Percentiles rank a stretch among this genome's conserved stretches.
These are phyloP conservation scores for Otocyon megalotis DNA, from an alignment of 2,113 vertebrate species.

Conservation along the genomic window DNA sequence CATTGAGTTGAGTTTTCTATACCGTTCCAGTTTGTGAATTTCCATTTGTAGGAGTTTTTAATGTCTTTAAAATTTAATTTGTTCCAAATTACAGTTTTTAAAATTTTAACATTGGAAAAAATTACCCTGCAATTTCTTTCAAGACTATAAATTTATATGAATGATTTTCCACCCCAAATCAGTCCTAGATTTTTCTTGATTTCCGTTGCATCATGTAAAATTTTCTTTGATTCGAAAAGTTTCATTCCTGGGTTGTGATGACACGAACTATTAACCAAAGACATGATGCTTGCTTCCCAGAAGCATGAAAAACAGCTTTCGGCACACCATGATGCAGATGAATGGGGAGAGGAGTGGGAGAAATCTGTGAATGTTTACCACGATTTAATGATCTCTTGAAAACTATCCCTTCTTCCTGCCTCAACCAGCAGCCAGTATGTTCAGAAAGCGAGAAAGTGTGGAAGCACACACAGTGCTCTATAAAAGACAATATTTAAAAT, in stretches of 20 bases:
- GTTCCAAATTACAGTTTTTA: constrained; percentile 36
- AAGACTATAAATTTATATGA: constrained; percentile 26
- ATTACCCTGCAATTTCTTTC: constrained; percentile 38
- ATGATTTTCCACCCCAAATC: constrained; percentile 13
- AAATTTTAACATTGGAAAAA: constrained; percentile 53
- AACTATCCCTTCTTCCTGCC: not conserved
- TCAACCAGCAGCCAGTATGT: not conserved
- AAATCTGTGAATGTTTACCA: constrained; percentile 38
- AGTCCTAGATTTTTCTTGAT: constrained; percentile 29
- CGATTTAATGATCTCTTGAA: constrained; percentile 50
- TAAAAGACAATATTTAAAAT: constrained; percentile 36
- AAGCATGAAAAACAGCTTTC: constrained; percentile 37
- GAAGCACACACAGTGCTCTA: not conserved
- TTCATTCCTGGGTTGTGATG: constrained; percentile 7
- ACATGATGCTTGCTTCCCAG: not conserved
- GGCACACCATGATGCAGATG: not conserved
- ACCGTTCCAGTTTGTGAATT: constrained; percentile 29
- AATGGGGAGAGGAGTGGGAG: not conserved
- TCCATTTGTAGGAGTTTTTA: constrained; percentile 35
- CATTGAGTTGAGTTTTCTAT: not conserved
- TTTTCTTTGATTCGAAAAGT: constrained; percentile 32
- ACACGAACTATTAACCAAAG: constrained; percentile 41
- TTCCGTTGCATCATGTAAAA: not conserved
- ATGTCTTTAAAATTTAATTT: constrained; percentile 61
- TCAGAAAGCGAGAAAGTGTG: not conserved